Conservation (phyloP, 2,113 vertebrate species). For the Ciconia stormi region DNA sequence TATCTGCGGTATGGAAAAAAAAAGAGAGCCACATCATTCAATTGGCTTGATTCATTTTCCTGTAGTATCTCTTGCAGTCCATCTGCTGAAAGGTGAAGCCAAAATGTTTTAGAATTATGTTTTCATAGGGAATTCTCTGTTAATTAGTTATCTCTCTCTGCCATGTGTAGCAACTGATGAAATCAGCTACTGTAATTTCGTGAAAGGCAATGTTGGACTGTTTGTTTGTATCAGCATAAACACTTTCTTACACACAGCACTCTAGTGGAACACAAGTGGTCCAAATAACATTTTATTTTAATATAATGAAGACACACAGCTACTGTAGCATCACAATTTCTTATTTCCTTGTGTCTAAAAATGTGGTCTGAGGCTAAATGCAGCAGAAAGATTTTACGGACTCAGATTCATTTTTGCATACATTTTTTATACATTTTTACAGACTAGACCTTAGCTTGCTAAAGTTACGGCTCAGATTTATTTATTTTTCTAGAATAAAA, state of each 20-base stretch:
- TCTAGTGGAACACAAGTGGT: background rate
- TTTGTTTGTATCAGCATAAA: conserved; percentile 16
- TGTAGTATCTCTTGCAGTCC: conserved; percentile 55
- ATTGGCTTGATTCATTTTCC: conserved; percentile 46
- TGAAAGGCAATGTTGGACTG: conserved; percentile 38
- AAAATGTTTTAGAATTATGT: conserved; percentile 71
- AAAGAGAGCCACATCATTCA: background rate
- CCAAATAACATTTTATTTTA: conserved; percentile 28
- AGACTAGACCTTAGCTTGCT: background rate
- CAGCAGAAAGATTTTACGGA: background rate
- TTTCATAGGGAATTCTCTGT: conserved; percentile 70
- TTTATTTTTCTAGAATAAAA: background rate
- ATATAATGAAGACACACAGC: background rate
- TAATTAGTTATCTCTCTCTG: conserved; percentile 68
- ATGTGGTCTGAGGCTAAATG: background rate
- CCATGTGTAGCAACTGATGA: conserved; percentile 65
- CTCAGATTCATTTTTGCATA: background rate
- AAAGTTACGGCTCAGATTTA: background rate
- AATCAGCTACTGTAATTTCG: conserved; percentile 60
- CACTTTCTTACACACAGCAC: conserved; percentile 27
- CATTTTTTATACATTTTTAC: background rate
- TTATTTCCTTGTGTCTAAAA: conserved; percentile 24
- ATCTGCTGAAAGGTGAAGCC: conserved; percentile 70
- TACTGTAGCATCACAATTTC: background rate
- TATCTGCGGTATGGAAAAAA: background rate